Base-by-base conservation (phyloP, 2,888 invertebrate genomes). In the Octodonta nipae region DNA sequence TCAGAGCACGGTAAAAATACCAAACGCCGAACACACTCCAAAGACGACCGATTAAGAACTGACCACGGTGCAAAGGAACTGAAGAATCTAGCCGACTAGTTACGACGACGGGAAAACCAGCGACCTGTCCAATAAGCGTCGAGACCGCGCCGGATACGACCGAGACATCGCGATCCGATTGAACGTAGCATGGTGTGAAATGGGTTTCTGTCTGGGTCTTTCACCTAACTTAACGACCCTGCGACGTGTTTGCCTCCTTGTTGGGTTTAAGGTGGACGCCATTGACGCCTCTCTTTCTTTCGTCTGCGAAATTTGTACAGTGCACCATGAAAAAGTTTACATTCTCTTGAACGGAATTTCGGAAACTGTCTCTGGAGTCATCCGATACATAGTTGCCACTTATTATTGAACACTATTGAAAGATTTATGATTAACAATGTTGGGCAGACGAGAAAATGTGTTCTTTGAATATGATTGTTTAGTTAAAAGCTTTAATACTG, bases 161-260 rank as follows among this genome's bases (percentile, higher is more conserved):
- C 47, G 47, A 45, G 43, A 38, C 43, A 36, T 26, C 24, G 36
- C 49, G 49, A 49, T 33, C 3, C 16, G 8, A 14, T 10, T 10
- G 14, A 41, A 32, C 28, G 31, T 33, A 32, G 34, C n/a, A n/a
- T 34, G 34, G 16, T 28, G 27, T 27, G 29, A 16, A 30, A 13
- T 8, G 25, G 25, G 25, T 47, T 55, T 33, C 33, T 50, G 63
- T 63, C 63, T 63, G 63, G 63, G 63, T 63, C 63, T 61, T 63
- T 63, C 61, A 63, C 63, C 63, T 58, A 61, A 61, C 60, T 56
- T 58, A 61, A 61, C 58, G 58, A 22, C 10, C 10, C 22, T n/a
- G 22, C 22, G 22, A 4, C 22, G 22, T 22, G 38, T 38, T 30
- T 37, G 34, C 36, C 34, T 46, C 47, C 41, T 41, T 37, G 38